Conservation (phyloP, 2,888 invertebrate genomes). For the Drosophila nigricruria region DNA sequence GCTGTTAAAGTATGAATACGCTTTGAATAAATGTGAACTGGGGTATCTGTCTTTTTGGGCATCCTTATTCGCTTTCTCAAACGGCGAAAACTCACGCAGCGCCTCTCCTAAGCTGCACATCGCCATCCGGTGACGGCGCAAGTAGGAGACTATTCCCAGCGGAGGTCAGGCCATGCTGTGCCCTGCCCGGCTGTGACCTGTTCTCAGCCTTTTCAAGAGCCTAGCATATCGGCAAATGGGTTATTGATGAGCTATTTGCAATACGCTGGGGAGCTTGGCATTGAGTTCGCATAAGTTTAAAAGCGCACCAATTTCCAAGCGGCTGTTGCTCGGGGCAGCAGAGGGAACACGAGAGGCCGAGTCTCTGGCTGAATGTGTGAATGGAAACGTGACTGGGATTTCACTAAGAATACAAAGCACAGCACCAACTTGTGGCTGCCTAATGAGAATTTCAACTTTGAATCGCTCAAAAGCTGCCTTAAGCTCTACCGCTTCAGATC, state of each 20-base stretch:
- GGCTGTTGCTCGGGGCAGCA: background rate
- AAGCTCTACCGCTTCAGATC: background rate
- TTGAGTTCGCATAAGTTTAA: constrained; percentile 59
- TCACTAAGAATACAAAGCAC: constrained; percentile 2
- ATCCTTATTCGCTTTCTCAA: constrained; percentile 22
- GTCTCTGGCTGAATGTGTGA: constrained; percentile 49
- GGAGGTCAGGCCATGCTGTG: constrained; percentile 34
- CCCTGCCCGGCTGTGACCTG: constrained; percentile 4
- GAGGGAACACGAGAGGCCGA: background rate
- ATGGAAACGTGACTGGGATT: constrained; percentile 63
- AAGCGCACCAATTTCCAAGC: constrained; percentile 44
- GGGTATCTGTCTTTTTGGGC: constrained; percentile 39
- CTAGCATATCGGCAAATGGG: constrained; percentile 72
- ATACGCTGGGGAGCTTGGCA: constrained; percentile 51
- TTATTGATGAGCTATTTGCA: constrained; percentile 78
- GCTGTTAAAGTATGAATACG: constrained; percentile 67
- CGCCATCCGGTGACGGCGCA: constrained; percentile 19
- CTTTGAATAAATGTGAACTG: constrained; percentile 51
- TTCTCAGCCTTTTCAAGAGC: constrained; percentile 45
- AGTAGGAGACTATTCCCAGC: constrained; percentile 25
- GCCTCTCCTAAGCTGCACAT: constrained; percentile 36
- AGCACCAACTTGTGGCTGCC: constrained; percentile 48
- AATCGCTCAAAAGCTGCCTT: background rate
- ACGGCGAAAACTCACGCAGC: constrained; percentile 5
- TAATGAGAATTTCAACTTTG: constrained; percentile 44